These are phyloP conservation scores for Tauraco erythrolophus DNA, from an alignment of 2,113 vertebrate genomes.

Conservation along the genomic window DNA sequence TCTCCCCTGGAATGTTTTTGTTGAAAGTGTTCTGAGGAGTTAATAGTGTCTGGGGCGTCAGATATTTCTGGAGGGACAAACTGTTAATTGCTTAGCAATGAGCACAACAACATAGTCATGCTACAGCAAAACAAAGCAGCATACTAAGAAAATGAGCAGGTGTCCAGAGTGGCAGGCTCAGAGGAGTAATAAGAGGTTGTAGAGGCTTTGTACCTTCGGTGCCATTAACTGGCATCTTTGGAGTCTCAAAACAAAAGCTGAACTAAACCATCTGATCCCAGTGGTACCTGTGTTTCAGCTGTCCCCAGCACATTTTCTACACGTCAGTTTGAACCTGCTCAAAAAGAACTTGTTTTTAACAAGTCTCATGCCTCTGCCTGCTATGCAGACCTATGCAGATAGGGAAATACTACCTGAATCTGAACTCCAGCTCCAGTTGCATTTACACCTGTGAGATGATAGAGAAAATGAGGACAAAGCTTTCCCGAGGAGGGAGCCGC, in stretches of 20 bases:
- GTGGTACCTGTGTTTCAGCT: background rate
- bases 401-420: background rate
- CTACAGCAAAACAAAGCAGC: background rate
- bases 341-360: background rate
- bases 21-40: background rate
- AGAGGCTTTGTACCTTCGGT: background rate
- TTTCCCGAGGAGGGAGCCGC: fast-evolving
- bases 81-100: constrained; percentile 21
- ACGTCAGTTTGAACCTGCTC: background rate
- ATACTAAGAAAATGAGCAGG: background rate
- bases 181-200: background rate
- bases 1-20: constrained; percentile 12
- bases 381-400: background rate
- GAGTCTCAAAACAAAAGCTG: background rate
- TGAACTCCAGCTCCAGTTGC: background rate
- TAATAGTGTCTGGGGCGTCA: background rate
- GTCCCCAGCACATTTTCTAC: fast-evolving
- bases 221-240: background rate
- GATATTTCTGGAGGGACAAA: constrained; percentile 33
- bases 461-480: background rate
- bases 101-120: background rate
- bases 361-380: background rate
- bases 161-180: background rate
- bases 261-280: background rate
- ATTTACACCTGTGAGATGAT: background rate